Evolutionary conservation across 2,113 vertebrate species (phyloP).

Genomic region (Phainopepla nitens): DNA sequence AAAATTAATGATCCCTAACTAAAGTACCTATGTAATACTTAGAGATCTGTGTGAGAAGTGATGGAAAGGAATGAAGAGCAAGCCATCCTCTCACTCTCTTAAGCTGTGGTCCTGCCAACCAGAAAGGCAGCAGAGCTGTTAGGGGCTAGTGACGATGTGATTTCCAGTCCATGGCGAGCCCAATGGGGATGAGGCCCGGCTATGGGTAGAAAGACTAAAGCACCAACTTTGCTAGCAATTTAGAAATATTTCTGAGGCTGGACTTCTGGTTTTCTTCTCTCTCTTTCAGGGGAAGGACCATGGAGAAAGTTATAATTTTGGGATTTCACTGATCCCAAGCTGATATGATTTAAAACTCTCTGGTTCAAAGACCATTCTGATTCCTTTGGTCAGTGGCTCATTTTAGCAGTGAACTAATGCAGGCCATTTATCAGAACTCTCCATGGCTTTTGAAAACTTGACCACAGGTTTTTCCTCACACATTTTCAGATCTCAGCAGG

Average conservation of each 20-base stretch:
- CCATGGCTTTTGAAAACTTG: not conserved
- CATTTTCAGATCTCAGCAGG: not conserved
- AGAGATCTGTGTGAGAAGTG: not conserved
- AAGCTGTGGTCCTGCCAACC: not conserved
- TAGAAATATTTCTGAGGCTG: not conserved
- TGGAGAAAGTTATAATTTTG: not conserved
- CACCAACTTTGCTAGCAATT: not conserved
- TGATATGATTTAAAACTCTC: not conserved
- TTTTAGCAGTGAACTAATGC: not conserved
- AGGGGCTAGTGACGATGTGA: not conserved
- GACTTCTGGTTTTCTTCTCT: not conserved
- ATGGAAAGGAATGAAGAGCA: not conserved
- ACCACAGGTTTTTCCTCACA: not conserved
- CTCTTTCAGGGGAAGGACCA: not conserved
- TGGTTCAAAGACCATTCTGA: not conserved
- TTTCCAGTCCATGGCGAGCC: not conserved
- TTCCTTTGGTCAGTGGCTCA: not conserved
- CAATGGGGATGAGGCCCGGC: rapidly evolving
- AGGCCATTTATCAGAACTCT: not conserved
- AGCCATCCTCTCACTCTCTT: not conserved
- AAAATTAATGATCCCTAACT: conserved; percentile 18
- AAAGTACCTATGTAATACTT: not conserved
- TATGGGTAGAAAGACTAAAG: not conserved
- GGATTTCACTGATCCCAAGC: not conserved
- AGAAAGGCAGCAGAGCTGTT: not conserved